A percentile compares a stretch with the other conserved stretches of the same genome.
Evolutionary conservation across 2,113 vertebrate species (phyloP).

Genomic region (Vulpes vulpes): DNA sequence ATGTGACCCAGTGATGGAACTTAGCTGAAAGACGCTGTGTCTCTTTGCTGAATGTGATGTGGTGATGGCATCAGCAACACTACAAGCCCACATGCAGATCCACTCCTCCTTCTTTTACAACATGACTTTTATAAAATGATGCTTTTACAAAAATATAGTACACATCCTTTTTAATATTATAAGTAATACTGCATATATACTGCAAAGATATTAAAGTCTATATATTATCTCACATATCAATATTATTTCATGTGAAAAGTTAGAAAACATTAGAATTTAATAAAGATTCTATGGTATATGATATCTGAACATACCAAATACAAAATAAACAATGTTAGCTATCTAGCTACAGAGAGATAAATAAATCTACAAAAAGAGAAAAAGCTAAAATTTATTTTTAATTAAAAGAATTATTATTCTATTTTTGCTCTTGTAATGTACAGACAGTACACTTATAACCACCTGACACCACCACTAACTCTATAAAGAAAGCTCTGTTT

Average conservation of each 20-base stretch:
- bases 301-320: slow-evolving; percentile 13
- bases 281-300: background rate
- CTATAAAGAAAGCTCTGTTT: background rate
- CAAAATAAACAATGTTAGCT: background rate
- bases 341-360: background rate
- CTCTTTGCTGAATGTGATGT: background rate
- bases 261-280: slow-evolving; percentile 40
- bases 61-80: no score
- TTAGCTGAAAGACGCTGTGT: background rate
- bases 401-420: slow-evolving; percentile 54
- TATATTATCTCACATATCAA: background rate
- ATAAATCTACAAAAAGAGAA: slow-evolving; percentile 26
- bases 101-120: background rate
- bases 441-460: background rate
- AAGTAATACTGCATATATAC: background rate
- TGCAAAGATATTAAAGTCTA: background rate
- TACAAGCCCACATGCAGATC: no score
- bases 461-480: slow-evolving; percentile 28
- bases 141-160: background rate
- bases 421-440: slow-evolving; percentile 4
- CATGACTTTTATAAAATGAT: background rate
- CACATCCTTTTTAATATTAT: background rate
- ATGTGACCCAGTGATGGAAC: background rate
- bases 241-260: slow-evolving; percentile 2
- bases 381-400: slow-evolving; percentile 40